Evolutionary conservation across 2,797 vertebrate species (phyloP).

Genomic region (Spinus pinus): DNA sequence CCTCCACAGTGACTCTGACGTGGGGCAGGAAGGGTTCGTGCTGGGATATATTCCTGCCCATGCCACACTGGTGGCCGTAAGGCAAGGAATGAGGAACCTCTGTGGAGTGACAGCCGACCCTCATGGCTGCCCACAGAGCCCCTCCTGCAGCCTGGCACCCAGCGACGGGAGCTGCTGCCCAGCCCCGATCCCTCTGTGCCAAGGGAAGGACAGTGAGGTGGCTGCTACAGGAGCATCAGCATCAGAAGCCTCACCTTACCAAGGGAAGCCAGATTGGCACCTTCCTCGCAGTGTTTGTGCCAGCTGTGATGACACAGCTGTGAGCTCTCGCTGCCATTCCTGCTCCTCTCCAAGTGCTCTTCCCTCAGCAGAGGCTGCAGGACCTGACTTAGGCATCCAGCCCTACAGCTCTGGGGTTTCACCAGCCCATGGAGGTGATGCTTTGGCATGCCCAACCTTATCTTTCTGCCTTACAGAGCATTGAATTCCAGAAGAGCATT

Average conservation of each 20-base stretch:
- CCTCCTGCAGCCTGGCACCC: not conserved
- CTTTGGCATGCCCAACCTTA: not conserved
- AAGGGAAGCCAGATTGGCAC: not conserved
- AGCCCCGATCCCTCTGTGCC: accelerated
- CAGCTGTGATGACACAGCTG: not conserved
- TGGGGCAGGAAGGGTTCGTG: not conserved
- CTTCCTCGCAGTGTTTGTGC: not conserved
- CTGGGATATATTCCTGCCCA: not conserved
- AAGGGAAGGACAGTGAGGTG: not conserved
- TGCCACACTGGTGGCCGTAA: not conserved
- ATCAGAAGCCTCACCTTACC: accelerated
- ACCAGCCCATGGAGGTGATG: not conserved
- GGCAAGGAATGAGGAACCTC: not conserved
- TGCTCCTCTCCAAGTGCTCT: not conserved
- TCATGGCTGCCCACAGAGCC: not conserved
- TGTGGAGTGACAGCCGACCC: not conserved
- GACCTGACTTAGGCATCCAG: not conserved
- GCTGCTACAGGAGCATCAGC: not conserved
- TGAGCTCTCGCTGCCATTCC: not conserved
- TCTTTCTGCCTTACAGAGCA: not conserved
- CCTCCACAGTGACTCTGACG: not conserved
- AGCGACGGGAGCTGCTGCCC: accelerated
- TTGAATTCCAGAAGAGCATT: not conserved
- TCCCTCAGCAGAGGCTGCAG: not conserved
- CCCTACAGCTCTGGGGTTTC: not conserved